These are phyloP conservation scores for Salticus scenicus DNA, from an alignment of 2,888 invertebrate species.

Conservation along the genomic window DNA sequence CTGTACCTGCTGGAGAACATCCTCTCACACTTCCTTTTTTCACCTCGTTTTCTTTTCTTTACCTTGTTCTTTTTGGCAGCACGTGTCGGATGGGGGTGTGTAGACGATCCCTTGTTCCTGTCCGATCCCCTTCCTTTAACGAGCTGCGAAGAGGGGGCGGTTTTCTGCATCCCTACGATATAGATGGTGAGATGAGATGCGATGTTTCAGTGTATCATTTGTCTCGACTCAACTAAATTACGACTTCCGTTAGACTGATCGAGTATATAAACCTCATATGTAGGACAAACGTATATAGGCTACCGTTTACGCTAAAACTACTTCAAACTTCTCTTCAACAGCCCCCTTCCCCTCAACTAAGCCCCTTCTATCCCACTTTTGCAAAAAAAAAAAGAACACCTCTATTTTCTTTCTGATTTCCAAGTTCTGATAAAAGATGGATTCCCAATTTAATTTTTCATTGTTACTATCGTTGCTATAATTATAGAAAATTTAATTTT, in stretches of 20 bases:
- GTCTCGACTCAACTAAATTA: not conserved
- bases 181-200: not conserved
- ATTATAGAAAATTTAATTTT: too few relatives aligned
- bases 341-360: too few relatives aligned
- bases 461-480: too few relatives aligned
- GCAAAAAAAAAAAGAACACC: too few relatives aligned
- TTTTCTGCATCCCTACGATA: conserved; percentile 5
- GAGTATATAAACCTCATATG: not conserved
- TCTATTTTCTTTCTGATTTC: too few relatives aligned
- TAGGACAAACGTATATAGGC: too few relatives aligned
- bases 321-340: too few relatives aligned
- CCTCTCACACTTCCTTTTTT: conserved; percentile 17
- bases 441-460: too few relatives aligned
- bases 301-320: too few relatives aligned
- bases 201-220: not conserved
- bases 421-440: too few relatives aligned
- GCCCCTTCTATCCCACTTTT: too few relatives aligned
- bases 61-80: conserved; percentile 1
- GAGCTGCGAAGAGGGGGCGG: conserved; percentile 56
- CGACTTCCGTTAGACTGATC: not conserved
- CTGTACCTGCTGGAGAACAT: conserved; percentile 13
- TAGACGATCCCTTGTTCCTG: not conserved
- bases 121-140: conserved; percentile 19
- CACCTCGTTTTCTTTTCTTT: not conserved
- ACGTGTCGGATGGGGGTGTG: conserved; percentile 9